Conservation (phyloP, 2,113 vertebrate species). For the Lates calcarifer region DNA sequence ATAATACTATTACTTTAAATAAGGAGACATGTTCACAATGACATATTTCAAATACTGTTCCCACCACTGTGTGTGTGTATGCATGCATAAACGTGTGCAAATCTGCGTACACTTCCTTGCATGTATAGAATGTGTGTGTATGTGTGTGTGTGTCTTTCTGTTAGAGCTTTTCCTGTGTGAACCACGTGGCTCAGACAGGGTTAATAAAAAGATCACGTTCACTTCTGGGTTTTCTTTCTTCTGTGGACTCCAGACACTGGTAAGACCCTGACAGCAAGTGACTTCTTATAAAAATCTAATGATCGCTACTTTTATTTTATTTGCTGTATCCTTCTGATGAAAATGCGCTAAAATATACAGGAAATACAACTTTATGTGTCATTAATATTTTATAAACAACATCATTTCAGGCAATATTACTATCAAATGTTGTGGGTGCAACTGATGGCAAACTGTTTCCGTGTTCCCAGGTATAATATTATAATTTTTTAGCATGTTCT, state of each 20-base stretch:
- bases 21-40: neutral
- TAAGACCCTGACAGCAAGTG: slow-evolving; percentile 64
- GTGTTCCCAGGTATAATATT: neutral
- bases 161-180: slow-evolving; percentile 80
- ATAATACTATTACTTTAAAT: neutral
- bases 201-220: slow-evolving; percentile 82
- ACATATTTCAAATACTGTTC: neutral
- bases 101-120: slow-evolving; percentile 17
- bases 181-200: slow-evolving; percentile 79
- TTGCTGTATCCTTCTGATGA: neutral
- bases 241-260: slow-evolving; percentile 62
- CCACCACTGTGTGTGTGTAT: slow-evolving; percentile 17
- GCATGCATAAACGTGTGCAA: neutral
- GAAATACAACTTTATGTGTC: neutral
- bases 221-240: slow-evolving; percentile 81
- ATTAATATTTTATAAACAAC: neutral
- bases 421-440: neutral
- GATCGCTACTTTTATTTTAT: neutral
- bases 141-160: slow-evolving; percentile 45
- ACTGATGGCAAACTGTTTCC: neutral
- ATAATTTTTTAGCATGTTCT: neutral
- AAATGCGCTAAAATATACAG: neutral
- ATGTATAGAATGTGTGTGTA: slow-evolving; percentile 10
- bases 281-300: neutral
- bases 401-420: neutral